Conservation (phyloP, 2,797 vertebrate species). For the Clarias platycephalus region DNA sequence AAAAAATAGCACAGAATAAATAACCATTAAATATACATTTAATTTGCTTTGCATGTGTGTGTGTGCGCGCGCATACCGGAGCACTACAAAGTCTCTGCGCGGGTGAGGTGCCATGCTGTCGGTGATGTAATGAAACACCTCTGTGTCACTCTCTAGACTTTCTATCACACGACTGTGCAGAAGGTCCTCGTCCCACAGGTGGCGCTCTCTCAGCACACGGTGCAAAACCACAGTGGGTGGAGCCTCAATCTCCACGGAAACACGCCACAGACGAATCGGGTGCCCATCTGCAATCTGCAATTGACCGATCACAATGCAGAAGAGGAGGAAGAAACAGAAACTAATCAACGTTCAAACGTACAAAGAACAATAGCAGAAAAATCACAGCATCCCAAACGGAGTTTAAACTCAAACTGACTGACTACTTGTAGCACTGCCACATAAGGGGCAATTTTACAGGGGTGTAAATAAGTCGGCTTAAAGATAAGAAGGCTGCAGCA, state of each 20-base stretch:
- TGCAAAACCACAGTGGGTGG: conserved; percentile 74
- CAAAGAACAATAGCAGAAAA: background rate
- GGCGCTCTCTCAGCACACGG: conserved; percentile 79
- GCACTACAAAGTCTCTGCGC: conserved; percentile 78
- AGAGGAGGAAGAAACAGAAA: background rate
- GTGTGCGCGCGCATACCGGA: conserved; percentile 67
- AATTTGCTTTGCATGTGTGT: background rate
- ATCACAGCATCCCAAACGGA: background rate
- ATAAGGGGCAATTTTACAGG: too few species aligned
- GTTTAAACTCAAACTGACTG: too few species aligned
- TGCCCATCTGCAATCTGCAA: conserved; percentile 78
- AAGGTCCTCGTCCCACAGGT: conserved; percentile 85
- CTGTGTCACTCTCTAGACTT: conserved; percentile 75
- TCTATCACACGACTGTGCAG: conserved; percentile 80
- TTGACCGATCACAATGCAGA: background rate
- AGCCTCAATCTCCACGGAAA: conserved; percentile 75
- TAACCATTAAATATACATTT: background rate
- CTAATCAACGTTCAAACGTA: background rate
- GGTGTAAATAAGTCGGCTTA: too few species aligned
- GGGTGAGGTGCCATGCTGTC: conserved; percentile 88
- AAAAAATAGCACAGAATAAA: background rate
- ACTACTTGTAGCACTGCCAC: too few species aligned
- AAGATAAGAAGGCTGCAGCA: too few species aligned
- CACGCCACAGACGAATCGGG: conserved; percentile 81
- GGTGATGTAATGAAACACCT: conserved; percentile 81